Base-by-base conservation (phyloP, 35 echinoderm and acorn worm species). In the Anneissia japonica region DNA sequence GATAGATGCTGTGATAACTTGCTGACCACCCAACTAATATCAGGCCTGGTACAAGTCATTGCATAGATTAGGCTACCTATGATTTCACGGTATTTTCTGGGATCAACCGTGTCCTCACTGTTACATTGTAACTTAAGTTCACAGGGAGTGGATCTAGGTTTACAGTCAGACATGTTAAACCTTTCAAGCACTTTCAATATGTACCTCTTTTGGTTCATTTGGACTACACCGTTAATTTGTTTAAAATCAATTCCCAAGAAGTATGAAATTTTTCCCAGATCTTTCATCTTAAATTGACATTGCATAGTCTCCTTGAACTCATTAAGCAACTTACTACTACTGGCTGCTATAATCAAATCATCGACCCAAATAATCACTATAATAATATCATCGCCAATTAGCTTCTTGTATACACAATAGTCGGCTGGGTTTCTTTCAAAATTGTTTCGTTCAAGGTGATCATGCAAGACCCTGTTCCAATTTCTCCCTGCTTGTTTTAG, bases 401-500 rank as follows among this genome's bases (percentile, higher is more conserved):
- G 31, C 34, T 87, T 87, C 30, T 21, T 88, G 74, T 79, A 87
- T 31, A 87, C 46, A 73, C 83, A 85, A 34, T 0, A 26, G n/a
- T 77, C 84, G 19, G 40, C 46, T 4, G 46, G 30, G 56, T 43
- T 79, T 28, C 79, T 74, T 74, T 31, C 30, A 38, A 79, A 87
- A 34, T 64, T 76, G 23, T 78, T 74, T 7, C 5, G 32, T 40
- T 23, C 3, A 34, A 88, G 41, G 41, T 88, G 76, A 4, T 81
- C 31, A 34, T 88, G 86, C 4, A 88, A 39, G 9, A 88, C 41
- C 17, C 34, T 88, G 38, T 88, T 88, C 86, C 76, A 88, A 55
- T 81, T 88, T 81, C 86, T 2, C 39, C 86, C 86, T 31, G 86
- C 80, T 72, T 88, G 86, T 81, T 88, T 88, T 29, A 88, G 37